Conservation (phyloP, 2,113 vertebrate genomes). For the cattle (Bos taurus) region ARS-UCD2.0 NC_037337.1:85727501-85728000, state of each 20-base stretch:
- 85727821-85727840: neutral
- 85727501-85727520: neutral
- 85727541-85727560: neutral
- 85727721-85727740: neutral
- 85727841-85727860: conserved; percentile 22
- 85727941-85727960: conserved; percentile 46
- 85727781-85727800: neutral
- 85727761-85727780: neutral
- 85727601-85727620: neutral
- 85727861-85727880: neutral
- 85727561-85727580: neutral
- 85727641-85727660: neutral
- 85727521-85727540: neutral
- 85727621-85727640: neutral
- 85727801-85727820: neutral
- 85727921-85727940: conserved; percentile 67
- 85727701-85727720: neutral
- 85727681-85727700: neutral
- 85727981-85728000: conserved; percentile 35
- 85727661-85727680: neutral
- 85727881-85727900: conserved; percentile 45
- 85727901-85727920: conserved; percentile 67
- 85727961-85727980: conserved; percentile 31
- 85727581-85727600: neutral
- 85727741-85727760: neutral